Conservation (phyloP, 2,113 vertebrate genomes). For the Cacatua alba region DNA sequence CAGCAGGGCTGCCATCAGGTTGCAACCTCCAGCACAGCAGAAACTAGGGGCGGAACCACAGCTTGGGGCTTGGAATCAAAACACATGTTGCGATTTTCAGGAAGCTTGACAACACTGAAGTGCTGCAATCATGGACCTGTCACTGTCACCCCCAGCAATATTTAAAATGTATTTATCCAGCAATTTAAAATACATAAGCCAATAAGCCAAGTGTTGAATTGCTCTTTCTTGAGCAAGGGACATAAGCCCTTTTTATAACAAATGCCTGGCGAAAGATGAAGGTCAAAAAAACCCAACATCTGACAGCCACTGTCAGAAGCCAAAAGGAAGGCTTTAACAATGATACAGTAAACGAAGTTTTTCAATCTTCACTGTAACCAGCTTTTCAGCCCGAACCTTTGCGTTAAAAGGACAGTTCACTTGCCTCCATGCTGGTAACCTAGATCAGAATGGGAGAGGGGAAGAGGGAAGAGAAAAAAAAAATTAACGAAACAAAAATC, state of each 20-base stretch:
- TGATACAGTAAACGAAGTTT: background rate
- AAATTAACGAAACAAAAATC: background rate
- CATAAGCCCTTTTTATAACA: background rate
- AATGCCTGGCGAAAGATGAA: background rate
- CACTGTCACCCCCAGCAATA: background rate
- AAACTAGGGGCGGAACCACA: background rate
- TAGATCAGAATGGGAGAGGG: rapidly evolving
- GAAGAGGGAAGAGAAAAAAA: background rate
- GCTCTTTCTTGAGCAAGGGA: background rate
- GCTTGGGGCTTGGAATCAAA: background rate
- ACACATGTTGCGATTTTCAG: background rate
- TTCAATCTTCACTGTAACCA: background rate
- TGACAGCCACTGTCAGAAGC: background rate
- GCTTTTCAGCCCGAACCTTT: background rate
- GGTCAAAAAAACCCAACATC: background rate
- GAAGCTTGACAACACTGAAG: background rate
- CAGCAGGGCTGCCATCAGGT: background rate
- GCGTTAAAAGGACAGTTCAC: background rate
- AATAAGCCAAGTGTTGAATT: background rate
- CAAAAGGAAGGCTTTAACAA: background rate
- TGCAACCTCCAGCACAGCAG: background rate
- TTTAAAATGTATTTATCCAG: background rate
- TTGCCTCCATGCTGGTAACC: background rate
- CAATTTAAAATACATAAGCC: background rate
- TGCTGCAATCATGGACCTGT: background rate